phyloP scores from a whole-genome alignment of 2,113 vertebrate genomes.

The Toxostoma redivivum region DNA sequence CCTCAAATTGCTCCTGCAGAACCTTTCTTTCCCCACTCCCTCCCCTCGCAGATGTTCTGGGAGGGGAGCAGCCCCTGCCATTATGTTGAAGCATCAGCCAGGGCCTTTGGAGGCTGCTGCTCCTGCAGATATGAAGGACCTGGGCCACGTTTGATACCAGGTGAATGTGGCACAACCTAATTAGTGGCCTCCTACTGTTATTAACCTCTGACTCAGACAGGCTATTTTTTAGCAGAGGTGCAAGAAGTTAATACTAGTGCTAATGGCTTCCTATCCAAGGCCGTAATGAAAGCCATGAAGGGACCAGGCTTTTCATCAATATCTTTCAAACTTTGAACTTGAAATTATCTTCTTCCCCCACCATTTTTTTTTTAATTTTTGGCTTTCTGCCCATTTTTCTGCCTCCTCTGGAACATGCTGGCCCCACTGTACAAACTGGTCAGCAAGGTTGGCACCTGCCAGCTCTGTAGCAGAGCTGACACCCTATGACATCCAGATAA shows the following conservation, averaged over 20 bases:
- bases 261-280: constrained; percentile 60
- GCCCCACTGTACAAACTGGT: not conserved
- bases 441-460: not conserved
- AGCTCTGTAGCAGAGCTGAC: not conserved
- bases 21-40: not conserved
- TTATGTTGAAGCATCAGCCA: constrained; percentile 42
- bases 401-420: not conserved
- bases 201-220: constrained; percentile 75
- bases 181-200: constrained; percentile 67
- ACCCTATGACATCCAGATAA: accelerated
- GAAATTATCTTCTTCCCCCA: not conserved
- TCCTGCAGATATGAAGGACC: constrained; percentile 52
- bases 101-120: constrained; percentile 47
- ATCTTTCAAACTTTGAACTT: constrained; percentile 68
- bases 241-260: constrained; percentile 68
- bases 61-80: not conserved
- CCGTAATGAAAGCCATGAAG: constrained; percentile 64
- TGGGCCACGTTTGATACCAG: constrained; percentile 47
- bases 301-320: constrained; percentile 62
- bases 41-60: constrained; percentile 52
- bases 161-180: constrained; percentile 35
- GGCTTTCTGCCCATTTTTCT: not conserved
- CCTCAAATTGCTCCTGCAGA: not conserved
- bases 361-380: not conserved
- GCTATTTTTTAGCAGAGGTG: constrained; percentile 71